Base-by-base conservation (phyloP, 2,113 vertebrate genomes). In the Himantopus leucocephalus region DNA sequence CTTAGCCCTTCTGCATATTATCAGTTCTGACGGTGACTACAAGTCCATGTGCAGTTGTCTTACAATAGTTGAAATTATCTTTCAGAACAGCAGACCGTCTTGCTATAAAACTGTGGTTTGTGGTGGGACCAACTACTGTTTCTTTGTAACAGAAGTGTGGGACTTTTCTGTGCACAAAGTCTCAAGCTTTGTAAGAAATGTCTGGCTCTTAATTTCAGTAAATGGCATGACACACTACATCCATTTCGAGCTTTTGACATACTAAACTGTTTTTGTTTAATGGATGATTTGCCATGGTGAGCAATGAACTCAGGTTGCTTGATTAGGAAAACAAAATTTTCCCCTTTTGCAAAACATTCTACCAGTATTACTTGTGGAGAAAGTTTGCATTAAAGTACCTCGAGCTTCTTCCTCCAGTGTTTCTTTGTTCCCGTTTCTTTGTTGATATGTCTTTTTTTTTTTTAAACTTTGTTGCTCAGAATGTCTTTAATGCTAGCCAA, bases 211-310 rank as follows among this genome's bases (percentile, higher is more conserved):
- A 92, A 94, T 95, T 96, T 96, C 94, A 96, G 94, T 97, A 98
- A 99, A 99, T 99, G 99, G 99, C 99, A 99, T 99, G 99, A 99
- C 99, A 99, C 99, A 99, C 99, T 98, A 99, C 99, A 99, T 99
- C 98, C 95, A 95, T 95, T 96, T 93, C 55, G 94, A 98, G 94
- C 96, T 98, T 98, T 92, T 96, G 97, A 97, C 96, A 93, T 97
- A 30, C 47, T 64, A 80, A 97, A 85, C 35, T 90, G 90, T 87
- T 97, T 78, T 81, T 96, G 59, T 91, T 92, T 96, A 96, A 92
- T 83, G 95, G 92, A 97, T 95, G 72, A 68, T 96, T 96, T 98
- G 86, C 89, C 87, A 73, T 93, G 79, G 67, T 96, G 77, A 96
- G 78, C 93, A 80, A 29, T 96, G 95, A 86, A 75, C 90, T 97